Conservation (phyloP, 2,113 vertebrate genomes). For the Rhabdomys dilectus region DNA sequence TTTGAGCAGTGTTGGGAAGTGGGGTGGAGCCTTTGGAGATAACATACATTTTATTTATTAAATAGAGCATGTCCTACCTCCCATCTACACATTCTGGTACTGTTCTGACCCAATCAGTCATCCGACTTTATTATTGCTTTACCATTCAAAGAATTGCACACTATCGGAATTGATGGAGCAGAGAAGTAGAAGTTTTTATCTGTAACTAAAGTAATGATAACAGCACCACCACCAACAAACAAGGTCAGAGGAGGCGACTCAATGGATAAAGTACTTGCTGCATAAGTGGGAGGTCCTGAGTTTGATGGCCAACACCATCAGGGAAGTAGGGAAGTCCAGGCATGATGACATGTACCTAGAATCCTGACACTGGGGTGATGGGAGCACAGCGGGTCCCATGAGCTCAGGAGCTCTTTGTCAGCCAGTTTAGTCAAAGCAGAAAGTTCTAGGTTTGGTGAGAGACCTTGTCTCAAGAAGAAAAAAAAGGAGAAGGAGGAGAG, state of each 20-base stretch:
- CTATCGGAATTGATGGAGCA: not conserved
- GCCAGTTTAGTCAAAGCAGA: not conserved
- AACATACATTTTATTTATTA: slow-evolving; percentile 49
- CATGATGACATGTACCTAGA: not conserved
- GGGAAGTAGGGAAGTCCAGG: not conserved
- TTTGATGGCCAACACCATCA: not conserved
- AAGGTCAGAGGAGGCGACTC: no score
- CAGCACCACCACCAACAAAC: not conserved
- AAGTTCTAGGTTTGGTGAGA: not conserved
- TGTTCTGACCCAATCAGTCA: not conserved
- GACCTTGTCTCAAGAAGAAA: no score
- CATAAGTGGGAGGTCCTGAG: not conserved
- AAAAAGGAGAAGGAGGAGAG: no score
- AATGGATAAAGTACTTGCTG: not conserved
- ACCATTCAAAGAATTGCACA: slow-evolving; percentile 3
- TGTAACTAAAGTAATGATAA: not conserved
- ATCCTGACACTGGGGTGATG: no score
- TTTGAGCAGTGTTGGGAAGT: not conserved
- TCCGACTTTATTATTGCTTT: slow-evolving; percentile 57
- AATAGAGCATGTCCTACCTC: slow-evolving; percentile 14
- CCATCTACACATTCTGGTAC: slow-evolving; percentile 11
- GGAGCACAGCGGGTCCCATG: not conserved
- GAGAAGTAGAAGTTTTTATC: slow-evolving; percentile 1
- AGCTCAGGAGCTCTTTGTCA: not conserved
- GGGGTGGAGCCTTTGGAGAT: not conserved